phyloP scores from a whole-genome alignment of 1,140 invertebrate species.

The Myzus persicae region DNA sequence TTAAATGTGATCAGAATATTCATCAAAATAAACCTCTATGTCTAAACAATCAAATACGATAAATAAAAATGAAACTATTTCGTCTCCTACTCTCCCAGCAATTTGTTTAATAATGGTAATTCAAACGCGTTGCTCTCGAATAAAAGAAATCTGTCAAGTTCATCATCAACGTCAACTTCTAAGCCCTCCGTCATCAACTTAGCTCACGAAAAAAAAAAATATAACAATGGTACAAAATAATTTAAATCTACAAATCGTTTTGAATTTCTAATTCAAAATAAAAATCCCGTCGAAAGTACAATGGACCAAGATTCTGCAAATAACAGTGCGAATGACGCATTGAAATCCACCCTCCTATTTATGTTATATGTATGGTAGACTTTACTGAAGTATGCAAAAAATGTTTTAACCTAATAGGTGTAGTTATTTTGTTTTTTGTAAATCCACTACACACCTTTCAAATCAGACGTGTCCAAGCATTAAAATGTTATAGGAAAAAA shows the following conservation, averaged over 20 bases:
- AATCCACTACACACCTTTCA: background rate
- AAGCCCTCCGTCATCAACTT: background rate
- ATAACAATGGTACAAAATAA: background rate
- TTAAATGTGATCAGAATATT: background rate
- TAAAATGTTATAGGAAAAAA: background rate
- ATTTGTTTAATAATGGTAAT: background rate
- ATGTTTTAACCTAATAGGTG: background rate
- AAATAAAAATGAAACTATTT: background rate
- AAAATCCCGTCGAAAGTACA: background rate
- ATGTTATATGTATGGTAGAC: background rate
- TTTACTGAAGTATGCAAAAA: background rate
- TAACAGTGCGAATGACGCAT: background rate
- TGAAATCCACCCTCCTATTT: background rate
- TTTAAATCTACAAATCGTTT: background rate
- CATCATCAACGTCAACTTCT: background rate
- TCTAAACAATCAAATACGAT: background rate
- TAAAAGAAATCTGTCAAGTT: conserved; percentile 6
- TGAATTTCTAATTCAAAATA: background rate
- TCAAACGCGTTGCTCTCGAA: background rate
- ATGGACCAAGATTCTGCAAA: background rate
- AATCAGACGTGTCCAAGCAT: background rate
- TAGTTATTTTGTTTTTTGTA: background rate
- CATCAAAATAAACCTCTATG: background rate
- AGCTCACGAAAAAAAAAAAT: background rate
- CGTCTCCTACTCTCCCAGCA: background rate